These are phyloP conservation scores for Caloenas nicobarica DNA, from an alignment of 2,113 vertebrate genomes.

Conservation along the genomic window DNA sequence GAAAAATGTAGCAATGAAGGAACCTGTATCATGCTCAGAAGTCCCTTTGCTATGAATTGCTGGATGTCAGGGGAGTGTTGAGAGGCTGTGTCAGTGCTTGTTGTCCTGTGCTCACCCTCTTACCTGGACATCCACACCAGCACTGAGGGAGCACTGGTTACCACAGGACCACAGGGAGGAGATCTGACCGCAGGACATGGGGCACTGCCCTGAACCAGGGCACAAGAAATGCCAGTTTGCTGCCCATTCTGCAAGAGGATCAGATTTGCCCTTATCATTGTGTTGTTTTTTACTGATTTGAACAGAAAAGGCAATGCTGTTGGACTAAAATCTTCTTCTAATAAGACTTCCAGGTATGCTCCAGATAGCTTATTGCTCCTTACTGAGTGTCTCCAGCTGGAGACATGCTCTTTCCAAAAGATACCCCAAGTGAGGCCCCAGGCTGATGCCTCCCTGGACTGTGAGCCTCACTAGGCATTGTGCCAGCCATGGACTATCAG, in stretches of 20 bases:
- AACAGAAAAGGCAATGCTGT: background rate
- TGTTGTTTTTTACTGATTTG: background rate
- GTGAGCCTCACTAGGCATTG: background rate
- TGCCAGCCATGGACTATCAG: background rate
- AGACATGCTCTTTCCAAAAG: background rate
- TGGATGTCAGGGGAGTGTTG: background rate
- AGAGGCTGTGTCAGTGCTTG: background rate
- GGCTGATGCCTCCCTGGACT: background rate
- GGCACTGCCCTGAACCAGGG: background rate
- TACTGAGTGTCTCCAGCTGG: background rate
- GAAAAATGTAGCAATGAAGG: background rate
- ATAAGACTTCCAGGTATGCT: background rate
- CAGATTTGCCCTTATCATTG: background rate
- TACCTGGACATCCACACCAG: accelerated
- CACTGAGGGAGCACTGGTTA: background rate
- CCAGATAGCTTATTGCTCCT: background rate
- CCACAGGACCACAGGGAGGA: background rate
- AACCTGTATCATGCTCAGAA: accelerated
- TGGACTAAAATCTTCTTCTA: background rate
- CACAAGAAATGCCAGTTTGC: background rate
- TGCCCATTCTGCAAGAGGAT: background rate
- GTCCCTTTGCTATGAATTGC: accelerated
- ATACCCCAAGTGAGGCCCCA: accelerated
- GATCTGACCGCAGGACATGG: background rate
- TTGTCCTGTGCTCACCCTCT: background rate